Conservation (phyloP, 2,113 vertebrate genomes). For the Gnathonemus longibarbis region DNA sequence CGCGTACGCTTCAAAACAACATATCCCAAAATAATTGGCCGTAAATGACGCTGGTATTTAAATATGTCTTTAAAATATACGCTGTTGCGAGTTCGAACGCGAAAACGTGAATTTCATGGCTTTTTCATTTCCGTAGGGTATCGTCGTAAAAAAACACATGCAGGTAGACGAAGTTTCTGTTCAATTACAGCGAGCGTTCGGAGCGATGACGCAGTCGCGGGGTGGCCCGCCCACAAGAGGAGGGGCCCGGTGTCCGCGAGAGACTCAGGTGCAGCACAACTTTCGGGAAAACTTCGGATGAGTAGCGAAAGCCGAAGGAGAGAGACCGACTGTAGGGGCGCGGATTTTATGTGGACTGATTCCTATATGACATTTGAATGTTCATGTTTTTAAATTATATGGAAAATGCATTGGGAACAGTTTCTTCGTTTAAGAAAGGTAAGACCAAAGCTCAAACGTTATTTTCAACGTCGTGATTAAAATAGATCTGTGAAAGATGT, state of each 20-base stretch:
- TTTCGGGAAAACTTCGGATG: not conserved
- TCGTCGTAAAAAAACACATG: not conserved
- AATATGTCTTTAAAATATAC: too few relatives aligned
- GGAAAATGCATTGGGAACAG: constrained; percentile 44
- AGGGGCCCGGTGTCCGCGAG: not conserved
- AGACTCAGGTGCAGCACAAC: not conserved
- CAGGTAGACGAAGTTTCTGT: not conserved
- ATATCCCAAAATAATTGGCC: not conserved
- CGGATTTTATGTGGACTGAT: not conserved
- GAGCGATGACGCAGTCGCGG: not conserved
- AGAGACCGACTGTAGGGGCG: not conserved
- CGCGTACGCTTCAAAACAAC: not conserved
- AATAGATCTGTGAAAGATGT: not conserved
- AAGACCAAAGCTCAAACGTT: constrained; percentile 13
- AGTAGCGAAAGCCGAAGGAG: not conserved
- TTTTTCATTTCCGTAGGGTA: not conserved
- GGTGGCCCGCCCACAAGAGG: not conserved
- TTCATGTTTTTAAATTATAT: not conserved
- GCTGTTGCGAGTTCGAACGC: too few relatives aligned
- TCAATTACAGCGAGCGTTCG: not conserved
- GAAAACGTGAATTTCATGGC: not conserved
- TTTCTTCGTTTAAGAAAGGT: constrained; percentile 28
- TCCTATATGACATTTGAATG: not conserved
- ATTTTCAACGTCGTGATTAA: not conserved
- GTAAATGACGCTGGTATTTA: not conserved